Evolutionary conservation across 2,888 invertebrate genomes (phyloP), one percentile per base, ranked within the genome.

Genomic region (Gasteruption jaculator): DNA sequence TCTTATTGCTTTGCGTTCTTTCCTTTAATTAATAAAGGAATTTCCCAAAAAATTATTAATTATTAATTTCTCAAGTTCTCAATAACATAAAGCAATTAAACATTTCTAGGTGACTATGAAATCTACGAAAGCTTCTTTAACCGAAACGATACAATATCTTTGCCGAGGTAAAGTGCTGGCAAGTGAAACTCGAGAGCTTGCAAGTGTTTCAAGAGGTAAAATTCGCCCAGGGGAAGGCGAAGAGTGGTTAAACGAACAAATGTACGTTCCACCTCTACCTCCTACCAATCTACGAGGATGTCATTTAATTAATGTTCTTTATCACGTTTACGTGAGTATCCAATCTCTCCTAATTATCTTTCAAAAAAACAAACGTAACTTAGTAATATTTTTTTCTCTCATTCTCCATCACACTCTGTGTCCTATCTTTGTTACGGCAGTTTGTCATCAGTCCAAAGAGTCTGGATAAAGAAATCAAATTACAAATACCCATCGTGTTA

Each of bases 251-350:
- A 86, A 85, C 65, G 91, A 92, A 70, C 84, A 88, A 65, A 80
- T 94, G 41, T 89, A 91, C 71, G 91, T 95, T 50, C 94, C 94
- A 46, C 93, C 94, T 19, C 74, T 95, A 59, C 94, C 94, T 49
- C 94, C 94, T 24, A 94, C 94, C 47, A 91, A 92, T 76, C 78
- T 95, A 41, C 80, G 92, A 57, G 93, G 93, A 43, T 95, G 94
- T 68, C 91, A 92, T 72, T 81, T 95, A 58, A 94, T 95, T 61
- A 84, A 87, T 66, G 90, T 95, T 58, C 85, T 89, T 58, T 95
- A 95, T 66, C 91, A 93, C 69, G 89, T 93, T 39, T 91, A 86
- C 69, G 90, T 90, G 71, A 85, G 88, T 83, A 47, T 45, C 19
- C n/a, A n/a, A n/a, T n/a, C n/a, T n/a, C n/a, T n/a, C n/a, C n/a